Conservation (phyloP, 2,888 invertebrate species). For the Sminthurides aquaticus region DNA sequence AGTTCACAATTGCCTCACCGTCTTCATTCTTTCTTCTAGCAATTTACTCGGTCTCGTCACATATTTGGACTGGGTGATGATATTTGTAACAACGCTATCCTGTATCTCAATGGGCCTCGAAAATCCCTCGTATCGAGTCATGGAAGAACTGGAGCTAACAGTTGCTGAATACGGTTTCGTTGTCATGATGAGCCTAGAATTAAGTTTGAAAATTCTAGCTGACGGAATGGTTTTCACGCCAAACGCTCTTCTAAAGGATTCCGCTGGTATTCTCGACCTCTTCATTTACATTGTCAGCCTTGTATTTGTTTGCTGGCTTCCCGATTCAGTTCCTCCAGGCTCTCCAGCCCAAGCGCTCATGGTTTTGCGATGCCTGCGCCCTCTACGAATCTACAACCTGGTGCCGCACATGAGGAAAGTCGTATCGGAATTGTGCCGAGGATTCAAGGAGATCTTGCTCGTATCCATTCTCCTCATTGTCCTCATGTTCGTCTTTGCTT, state of each 20-base stretch:
- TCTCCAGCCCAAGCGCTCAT: constrained; percentile 89
- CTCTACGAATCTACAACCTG: constrained; percentile 90
- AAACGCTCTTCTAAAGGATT: constrained; percentile 95
- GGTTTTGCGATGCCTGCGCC: constrained; percentile 92
- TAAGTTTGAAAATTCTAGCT: constrained; percentile 89
- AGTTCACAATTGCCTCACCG: too few species aligned
- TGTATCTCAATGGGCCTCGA: constrained; percentile 99
- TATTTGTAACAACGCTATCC: constrained; percentile 78
- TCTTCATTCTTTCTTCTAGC: constrained; percentile 55
- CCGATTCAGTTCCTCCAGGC: constrained; percentile 79
- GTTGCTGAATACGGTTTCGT: constrained; percentile 97
- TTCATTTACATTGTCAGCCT: constrained; percentile 96
- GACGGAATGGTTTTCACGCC: constrained; percentile 98
- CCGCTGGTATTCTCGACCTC: constrained; percentile 90
- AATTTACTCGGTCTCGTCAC: constrained; percentile 95
- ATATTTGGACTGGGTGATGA: constrained; percentile 99
- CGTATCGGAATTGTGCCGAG: constrained; percentile 93
- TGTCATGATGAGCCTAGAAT: constrained; percentile 93
- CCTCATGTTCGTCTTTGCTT: constrained; percentile 98
- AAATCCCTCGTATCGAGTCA: constrained; percentile 84
- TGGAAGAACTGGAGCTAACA: constrained; percentile 86
- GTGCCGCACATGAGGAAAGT: constrained; percentile 99
- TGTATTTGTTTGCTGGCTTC: constrained; percentile 96
- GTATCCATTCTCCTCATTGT: constrained; percentile 93
- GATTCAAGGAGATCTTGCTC: constrained; percentile 96